Evolutionary conservation across 2,797 vertebrate species (phyloP).

Genomic region (Hirundo rustica): DNA sequence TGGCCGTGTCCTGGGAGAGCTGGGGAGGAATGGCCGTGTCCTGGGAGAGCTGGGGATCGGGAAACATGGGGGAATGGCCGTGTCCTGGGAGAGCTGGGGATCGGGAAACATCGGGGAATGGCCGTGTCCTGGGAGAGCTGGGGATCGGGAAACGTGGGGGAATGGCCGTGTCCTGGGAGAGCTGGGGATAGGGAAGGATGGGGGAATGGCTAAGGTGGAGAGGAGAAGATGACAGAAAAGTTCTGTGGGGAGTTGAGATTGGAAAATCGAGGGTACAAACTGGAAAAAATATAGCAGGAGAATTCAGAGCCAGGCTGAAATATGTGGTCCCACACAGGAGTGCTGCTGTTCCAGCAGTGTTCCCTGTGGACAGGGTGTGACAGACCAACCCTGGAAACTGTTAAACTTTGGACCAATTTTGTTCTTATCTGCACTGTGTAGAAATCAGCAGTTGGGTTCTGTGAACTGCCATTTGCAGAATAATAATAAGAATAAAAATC

Average conservation of each 20-base stretch:
- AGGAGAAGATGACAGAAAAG: not conserved
- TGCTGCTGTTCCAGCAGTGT: fast-evolving
- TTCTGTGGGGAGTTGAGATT: not conserved
- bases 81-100: no score
- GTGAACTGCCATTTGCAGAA: not conserved
- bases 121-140: no score
- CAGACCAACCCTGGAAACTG: not conserved
- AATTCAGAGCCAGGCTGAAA: not conserved
- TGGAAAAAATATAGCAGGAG: fast-evolving
- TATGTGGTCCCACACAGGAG: fast-evolving
- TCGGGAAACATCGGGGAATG: no score
- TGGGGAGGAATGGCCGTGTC: no score
- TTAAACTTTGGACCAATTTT: not conserved
- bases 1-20: not conserved
- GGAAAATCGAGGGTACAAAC: no score
- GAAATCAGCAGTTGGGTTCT: not conserved
- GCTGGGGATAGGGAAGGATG: fast-evolving
- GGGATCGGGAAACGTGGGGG: no score
- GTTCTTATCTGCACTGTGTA: not conserved
- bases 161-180: not conserved
- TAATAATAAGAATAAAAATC: not conserved
- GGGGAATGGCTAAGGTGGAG: not conserved
- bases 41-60: no score
- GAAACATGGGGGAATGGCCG: not conserved
- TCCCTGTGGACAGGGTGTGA: not conserved